Conservation (phyloP, 2,888 invertebrate genomes). For the Unio pictorum region DNA sequence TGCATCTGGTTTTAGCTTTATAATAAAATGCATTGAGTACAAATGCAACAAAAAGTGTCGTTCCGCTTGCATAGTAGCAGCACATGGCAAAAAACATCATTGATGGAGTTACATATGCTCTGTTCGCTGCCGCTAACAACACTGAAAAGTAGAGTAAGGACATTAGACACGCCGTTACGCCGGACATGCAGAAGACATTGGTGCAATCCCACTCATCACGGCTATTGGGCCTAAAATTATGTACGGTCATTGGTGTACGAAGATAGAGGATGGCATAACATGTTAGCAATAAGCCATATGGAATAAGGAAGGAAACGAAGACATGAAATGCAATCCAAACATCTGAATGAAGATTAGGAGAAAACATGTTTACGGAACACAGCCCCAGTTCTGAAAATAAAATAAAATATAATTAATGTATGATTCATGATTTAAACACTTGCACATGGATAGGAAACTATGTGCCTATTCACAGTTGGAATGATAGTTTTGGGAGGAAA, state of each 20-base stretch:
- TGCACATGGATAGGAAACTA: too few species aligned
- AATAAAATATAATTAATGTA: background rate
- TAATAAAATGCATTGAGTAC: too few species aligned
- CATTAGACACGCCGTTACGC: conserved; percentile 10
- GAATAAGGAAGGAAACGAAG: conserved; percentile 24
- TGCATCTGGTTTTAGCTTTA: too few species aligned
- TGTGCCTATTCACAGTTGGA: too few species aligned
- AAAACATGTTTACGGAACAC: conserved; percentile 31
- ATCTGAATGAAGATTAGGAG: conserved; percentile 31
- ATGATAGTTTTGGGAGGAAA: too few species aligned
- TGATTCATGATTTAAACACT: too few species aligned
- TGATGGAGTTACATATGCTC: conserved; percentile 9
- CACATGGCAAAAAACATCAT: conserved; percentile 4
- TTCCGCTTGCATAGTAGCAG: conserved; percentile 10
- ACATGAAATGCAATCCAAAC: conserved; percentile 33
- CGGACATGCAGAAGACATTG: conserved; percentile 9
- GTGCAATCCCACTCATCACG: conserved; percentile 8
- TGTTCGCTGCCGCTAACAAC: conserved; percentile 7
- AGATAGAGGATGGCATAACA: conserved; percentile 22
- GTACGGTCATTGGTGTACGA: conserved; percentile 11
- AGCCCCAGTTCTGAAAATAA: conserved; percentile 34
- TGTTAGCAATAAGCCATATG: conserved; percentile 21
- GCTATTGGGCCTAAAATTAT: conserved; percentile 10
- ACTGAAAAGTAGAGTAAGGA: conserved; percentile 11
- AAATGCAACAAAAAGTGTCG: background rate